A percentile compares a stretch with the other conserved stretches of the same genome.
phyloP scores from a whole-genome alignment of 2,797 vertebrate genomes.

The Pangasius larnaudii region DNA sequence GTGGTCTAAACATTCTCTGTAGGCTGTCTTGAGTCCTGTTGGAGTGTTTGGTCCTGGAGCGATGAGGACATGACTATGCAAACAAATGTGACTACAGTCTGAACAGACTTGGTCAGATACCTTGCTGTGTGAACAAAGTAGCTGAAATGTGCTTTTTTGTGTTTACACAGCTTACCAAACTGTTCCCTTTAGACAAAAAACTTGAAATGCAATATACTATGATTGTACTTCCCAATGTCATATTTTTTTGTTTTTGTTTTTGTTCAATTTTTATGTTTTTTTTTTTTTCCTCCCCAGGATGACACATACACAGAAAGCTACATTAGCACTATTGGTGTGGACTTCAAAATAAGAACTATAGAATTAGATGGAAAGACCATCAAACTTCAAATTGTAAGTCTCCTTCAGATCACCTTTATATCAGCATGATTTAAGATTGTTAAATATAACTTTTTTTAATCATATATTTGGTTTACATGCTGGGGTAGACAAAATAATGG shows the following conservation, averaged over 20 bases:
- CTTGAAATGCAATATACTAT: neutral
- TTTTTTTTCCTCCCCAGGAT: conserved; percentile 78
- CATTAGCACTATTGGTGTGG: conserved; percentile 99
- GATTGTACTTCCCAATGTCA: neutral
- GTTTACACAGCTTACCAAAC: neutral
- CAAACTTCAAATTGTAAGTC: conserved; percentile 97
- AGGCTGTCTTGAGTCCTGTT: neutral
- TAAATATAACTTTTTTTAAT: neutral
- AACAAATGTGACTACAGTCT: neutral
- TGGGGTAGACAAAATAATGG: neutral
- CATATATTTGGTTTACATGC: neutral
- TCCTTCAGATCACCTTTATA: neutral
- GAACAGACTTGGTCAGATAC: neutral
- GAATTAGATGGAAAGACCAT: conserved; percentile 98
- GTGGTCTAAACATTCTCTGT: neutral
- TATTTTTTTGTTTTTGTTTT: neutral
- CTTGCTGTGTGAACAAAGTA: neutral
- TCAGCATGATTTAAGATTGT: neutral
- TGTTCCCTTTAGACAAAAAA: neutral
- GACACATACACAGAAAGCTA: conserved; percentile 99
- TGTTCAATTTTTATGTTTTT: neutral
- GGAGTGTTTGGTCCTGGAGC: neutral
- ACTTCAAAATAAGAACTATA: conserved; percentile 99
- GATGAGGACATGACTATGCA: neutral
- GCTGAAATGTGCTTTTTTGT: neutral